Conservation (phyloP, 2,888 invertebrate genomes). For the Pachliopta kotzebuea region DNA sequence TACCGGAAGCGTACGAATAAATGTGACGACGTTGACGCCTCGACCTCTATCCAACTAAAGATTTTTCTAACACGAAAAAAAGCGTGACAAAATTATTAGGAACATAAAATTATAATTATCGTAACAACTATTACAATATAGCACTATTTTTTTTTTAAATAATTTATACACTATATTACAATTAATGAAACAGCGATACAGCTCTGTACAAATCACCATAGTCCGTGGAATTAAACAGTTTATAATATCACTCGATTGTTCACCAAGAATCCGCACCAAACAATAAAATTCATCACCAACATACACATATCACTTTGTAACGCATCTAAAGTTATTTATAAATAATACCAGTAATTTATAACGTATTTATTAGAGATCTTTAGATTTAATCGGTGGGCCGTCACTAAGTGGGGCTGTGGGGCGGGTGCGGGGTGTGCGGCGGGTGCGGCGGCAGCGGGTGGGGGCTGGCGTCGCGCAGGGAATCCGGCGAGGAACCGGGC, state of each 20-base stretch:
- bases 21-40: conserved; percentile 25
- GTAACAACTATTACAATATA: conserved; percentile 70
- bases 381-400: conserved; percentile 34
- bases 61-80: conserved; percentile 46
- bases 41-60: conserved; percentile 20
- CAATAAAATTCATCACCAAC: conserved; percentile 15
- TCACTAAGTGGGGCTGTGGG: conserved; percentile 74
- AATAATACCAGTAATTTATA: conserved; percentile 46
- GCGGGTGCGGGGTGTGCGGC: conserved; percentile 61
- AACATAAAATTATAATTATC: conserved; percentile 56
- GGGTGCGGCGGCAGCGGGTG: conserved; percentile 58
- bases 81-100: conserved; percentile 72
- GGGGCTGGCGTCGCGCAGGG: conserved; percentile 76
- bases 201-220: conserved; percentile 27
- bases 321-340: conserved; percentile 36
- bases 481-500: conserved; percentile 82
- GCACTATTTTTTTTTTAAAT: conserved; percentile 56
- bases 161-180: conserved; percentile 67
- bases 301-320: conserved; percentile 36
- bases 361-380: conserved; percentile 53
- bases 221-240: conserved; percentile 13
- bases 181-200: conserved; percentile 31
- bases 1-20: conserved; percentile 29
- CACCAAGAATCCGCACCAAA: conserved; percentile 2
- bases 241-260: conserved; percentile 13